Evolutionary conservation across 2,888 invertebrate genomes (phyloP).

Genomic region (Drosophila fulvimacula): DNA sequence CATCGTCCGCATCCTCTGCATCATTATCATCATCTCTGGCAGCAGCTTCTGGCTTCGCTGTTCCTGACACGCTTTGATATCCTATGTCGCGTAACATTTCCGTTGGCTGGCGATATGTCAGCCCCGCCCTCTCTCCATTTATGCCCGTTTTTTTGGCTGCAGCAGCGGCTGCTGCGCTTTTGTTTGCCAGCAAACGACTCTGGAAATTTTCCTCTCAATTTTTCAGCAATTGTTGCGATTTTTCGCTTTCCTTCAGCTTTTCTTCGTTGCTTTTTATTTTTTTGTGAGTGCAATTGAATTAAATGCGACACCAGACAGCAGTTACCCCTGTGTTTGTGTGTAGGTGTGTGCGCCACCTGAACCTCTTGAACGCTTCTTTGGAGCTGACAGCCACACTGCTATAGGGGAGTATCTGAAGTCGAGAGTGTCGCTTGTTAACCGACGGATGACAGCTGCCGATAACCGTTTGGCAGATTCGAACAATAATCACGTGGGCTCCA

Average conservation of each 20-base stretch:
- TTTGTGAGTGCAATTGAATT: conserved; percentile 70
- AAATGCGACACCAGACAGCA: conserved; percentile 70
- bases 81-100: conserved; percentile 76
- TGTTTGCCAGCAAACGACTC: conserved; percentile 57
- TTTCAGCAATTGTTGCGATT: conserved; percentile 68
- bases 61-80: conserved; percentile 78
- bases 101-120: conserved; percentile 52
- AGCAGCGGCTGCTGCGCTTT: conserved; percentile 49
- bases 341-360: conserved; percentile 50
- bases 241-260: conserved; percentile 14
- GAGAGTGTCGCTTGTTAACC: conserved; percentile 61
- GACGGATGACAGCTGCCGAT: conserved; percentile 55
- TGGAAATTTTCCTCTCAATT: conserved; percentile 48
- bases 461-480: conserved; percentile 38
- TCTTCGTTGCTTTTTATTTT: conserved; percentile 5
- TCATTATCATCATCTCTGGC: conserved; percentile 5
- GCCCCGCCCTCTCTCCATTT: background rate
- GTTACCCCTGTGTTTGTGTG: conserved; percentile 3
- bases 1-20: conserved; percentile 4
- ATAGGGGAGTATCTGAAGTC: conserved; percentile 26
- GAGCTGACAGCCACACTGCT: conserved; percentile 48
- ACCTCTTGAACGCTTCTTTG: conserved; percentile 47
- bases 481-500: conserved; percentile 45
- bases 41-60: conserved; percentile 44
- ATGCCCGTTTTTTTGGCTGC: conserved; percentile 24